Evolutionary conservation across 2,888 invertebrate species (phyloP).

Genomic region (Eupithecia tripunctaria): DNA sequence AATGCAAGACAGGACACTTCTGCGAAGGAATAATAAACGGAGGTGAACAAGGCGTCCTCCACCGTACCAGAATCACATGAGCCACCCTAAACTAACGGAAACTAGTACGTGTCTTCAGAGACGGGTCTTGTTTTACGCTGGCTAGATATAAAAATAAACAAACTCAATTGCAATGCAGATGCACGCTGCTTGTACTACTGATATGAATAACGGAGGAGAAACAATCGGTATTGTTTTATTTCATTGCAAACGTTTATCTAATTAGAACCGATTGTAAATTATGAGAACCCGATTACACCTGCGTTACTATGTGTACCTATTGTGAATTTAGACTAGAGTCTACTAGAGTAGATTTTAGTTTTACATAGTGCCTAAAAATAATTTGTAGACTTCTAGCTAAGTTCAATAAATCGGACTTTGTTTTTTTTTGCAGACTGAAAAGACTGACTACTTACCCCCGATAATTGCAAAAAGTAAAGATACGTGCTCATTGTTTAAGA

Average conservation of each 20-base stretch:
- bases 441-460: too few species aligned
- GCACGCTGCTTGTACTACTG: slow-evolving; percentile 54
- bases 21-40: slow-evolving; percentile 68
- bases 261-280: not conserved
- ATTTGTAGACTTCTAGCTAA: not conserved
- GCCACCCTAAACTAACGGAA: slow-evolving; percentile 53
- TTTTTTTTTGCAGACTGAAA: not conserved
- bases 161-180: slow-evolving; percentile 70
- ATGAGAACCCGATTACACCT: not conserved
- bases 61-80: slow-evolving; percentile 65
- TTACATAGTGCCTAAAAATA: not conserved
- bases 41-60: slow-evolving; percentile 56
- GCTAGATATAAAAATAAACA: slow-evolving; percentile 75
- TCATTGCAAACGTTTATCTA: slow-evolving; percentile 15
- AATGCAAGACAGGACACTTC: slow-evolving; percentile 59
- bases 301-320: not conserved
- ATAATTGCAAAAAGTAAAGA: slow-evolving; percentile 3
- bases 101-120: slow-evolving; percentile 18
- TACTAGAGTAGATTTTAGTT: too few species aligned
- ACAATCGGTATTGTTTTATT: slow-evolving; percentile 59
- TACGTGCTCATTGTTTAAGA: slow-evolving; percentile 13
- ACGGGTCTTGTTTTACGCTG: slow-evolving; percentile 56
- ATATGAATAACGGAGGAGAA: slow-evolving; percentile 52
- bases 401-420: not conserved
- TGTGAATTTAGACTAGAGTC: not conserved